Conservation (phyloP, 1,140 invertebrate species). For the Ganaspis sp. region DNA sequence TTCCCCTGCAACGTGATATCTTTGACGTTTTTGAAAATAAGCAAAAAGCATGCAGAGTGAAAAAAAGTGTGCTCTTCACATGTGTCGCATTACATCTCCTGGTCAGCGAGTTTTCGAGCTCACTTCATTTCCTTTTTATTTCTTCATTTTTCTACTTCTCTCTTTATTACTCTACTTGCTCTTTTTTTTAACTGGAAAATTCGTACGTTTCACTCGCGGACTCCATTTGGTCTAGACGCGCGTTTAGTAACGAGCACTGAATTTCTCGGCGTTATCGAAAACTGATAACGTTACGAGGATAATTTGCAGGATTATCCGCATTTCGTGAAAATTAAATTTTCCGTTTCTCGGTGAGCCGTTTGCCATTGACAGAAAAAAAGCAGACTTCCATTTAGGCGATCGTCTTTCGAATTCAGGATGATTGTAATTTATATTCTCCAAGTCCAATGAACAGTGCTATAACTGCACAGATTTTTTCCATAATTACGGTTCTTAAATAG, state of each 20-base stretch:
- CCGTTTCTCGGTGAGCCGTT: not conserved
- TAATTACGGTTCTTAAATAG: no score
- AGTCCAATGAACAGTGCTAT: not conserved
- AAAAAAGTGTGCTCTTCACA: conserved; percentile 3
- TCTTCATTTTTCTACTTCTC: conserved; percentile 2
- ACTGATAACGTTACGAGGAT: conserved; percentile 25
- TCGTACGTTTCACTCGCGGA: conserved; percentile 9
- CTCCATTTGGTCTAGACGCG: conserved; percentile 24
- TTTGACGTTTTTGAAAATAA: conserved; percentile 11
- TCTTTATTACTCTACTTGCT: conserved; percentile 8
- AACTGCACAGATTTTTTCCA: no score
- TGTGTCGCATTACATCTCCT: conserved; percentile 22
- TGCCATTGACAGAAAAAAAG: not conserved
- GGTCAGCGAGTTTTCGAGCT: conserved; percentile 29
- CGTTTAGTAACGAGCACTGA: conserved; percentile 20
- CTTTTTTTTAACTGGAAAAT: not conserved
- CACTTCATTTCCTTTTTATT: conserved; percentile 25
- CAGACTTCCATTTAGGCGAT: conserved; percentile 2
- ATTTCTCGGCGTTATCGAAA: conserved; percentile 22
- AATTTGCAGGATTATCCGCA: conserved; percentile 16
- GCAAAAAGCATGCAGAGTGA: not conserved
- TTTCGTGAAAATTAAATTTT: conserved; percentile 23
- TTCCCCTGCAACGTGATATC: not conserved
- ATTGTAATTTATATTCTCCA: conserved; percentile 3
- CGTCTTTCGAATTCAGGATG: not conserved